Conservation (phyloP, 2,888 invertebrate species). For the Xylocampa areola region DNA sequence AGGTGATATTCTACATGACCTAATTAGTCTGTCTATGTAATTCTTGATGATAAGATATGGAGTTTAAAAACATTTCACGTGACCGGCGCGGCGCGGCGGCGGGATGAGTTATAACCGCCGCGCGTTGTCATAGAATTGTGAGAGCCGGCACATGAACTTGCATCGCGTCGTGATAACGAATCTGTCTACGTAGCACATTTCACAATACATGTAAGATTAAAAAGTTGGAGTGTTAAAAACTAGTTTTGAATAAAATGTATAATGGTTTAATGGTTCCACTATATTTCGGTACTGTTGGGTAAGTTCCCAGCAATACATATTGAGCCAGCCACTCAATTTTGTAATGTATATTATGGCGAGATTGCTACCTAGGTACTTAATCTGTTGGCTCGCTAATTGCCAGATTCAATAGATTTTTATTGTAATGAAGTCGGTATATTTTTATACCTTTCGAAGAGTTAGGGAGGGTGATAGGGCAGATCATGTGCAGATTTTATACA, state of each 20-base stretch:
- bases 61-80: slow-evolving; percentile 27
- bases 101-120: slow-evolving; percentile 33
- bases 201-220: slow-evolving; percentile 34
- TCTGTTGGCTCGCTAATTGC: too few species aligned
- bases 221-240: slow-evolving; percentile 21
- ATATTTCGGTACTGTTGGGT: slow-evolving; percentile 14
- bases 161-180: slow-evolving; percentile 48
- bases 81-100: too few species aligned
- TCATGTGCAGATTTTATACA: too few species aligned
- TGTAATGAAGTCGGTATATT: too few species aligned
- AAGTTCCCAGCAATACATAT: slow-evolving; percentile 7
- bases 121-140: slow-evolving; percentile 34
- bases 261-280: slow-evolving; percentile 3
- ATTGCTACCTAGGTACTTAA: too few species aligned
- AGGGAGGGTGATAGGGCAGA: too few species aligned
- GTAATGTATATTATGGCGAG: too few species aligned
- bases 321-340: too few species aligned
- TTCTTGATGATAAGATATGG: slow-evolving; percentile 52
- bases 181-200: slow-evolving; percentile 46
- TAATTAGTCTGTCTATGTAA: slow-evolving; percentile 44
- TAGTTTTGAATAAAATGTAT: slow-evolving; percentile 14
- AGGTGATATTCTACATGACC: slow-evolving; percentile 52
- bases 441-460: too few species aligned
- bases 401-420: too few species aligned
- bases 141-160: slow-evolving; percentile 35